Evolutionary conservation across 2,888 invertebrate species (phyloP).

Genomic region (Ennomos quercinarius): DNA sequence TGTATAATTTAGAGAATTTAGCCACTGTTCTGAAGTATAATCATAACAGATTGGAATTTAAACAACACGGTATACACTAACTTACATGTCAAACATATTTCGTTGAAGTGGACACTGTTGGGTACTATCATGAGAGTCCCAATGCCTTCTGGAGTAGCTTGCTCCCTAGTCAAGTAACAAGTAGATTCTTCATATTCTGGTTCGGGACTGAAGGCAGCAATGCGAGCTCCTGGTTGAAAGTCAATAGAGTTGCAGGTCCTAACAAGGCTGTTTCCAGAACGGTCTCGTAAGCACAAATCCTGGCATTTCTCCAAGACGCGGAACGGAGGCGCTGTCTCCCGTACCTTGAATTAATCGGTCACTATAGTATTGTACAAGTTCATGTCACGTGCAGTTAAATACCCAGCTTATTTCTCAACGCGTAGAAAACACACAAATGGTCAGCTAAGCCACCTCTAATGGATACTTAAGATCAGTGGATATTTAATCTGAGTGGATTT

Average conservation of each 20-base stretch:
- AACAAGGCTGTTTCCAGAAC: constrained; percentile 93
- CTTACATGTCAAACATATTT: constrained; percentile 95
- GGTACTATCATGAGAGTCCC: constrained; percentile 95
- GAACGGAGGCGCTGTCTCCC: constrained; percentile 94
- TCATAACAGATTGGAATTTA: constrained; percentile 18
- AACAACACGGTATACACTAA: constrained; percentile 43
- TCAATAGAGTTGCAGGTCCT: constrained; percentile 95
- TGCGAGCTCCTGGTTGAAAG: constrained; percentile 95
- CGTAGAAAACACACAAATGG: constrained; percentile 21
- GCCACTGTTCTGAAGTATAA: no score
- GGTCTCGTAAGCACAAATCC: constrained; percentile 92
- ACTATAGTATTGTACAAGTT: constrained; percentile 15
- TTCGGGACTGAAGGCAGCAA: constrained; percentile 92
- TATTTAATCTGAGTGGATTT: no score
- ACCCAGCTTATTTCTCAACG: constrained; percentile 10
- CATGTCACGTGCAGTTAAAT: constrained; percentile 20
- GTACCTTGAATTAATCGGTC: constrained; percentile 75
- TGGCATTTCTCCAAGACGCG: constrained; percentile 95
- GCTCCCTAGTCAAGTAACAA: constrained; percentile 94
- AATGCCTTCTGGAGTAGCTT: constrained; percentile 94
- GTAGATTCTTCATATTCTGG: constrained; percentile 95
- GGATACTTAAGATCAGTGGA: neutral
- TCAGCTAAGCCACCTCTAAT: constrained; percentile 11
- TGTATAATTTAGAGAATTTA: no score
- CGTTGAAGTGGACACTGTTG: constrained; percentile 95